Base-by-base conservation (phyloP, 2,888 invertebrate species). In the Drosophila recens region DNA sequence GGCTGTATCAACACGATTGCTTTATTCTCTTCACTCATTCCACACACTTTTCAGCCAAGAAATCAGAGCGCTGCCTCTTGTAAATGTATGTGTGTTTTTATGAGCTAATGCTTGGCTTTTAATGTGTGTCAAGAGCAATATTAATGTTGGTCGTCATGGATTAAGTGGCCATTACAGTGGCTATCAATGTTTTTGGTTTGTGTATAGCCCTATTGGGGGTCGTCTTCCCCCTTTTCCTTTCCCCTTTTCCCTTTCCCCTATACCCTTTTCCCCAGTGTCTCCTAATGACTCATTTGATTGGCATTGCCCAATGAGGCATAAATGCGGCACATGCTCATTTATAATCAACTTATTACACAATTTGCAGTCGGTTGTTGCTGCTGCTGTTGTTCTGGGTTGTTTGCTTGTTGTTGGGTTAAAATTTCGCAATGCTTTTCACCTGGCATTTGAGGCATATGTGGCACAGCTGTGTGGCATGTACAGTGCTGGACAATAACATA, bases 311-410 rank as follows among this genome's bases (percentile, higher is more conserved):
- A 70, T 89, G 89, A 70, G 71, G 65, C 89, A 84, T 84, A 63
- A 89, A 69, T 85, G 82, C 66, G 62, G 87, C 78, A 80, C 78
- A 80, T 75, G 72, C 85, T 70, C 84, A 72, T 89, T 82, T 85
- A 74, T 87, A 89, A 87, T 74, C 74, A 67, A 23, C 62, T 80
- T 80, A 87, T 84, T 89, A 74, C 89, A 87, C 82, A 89, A 84
- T 85, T 74, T 75, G 34, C 54, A 13, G 27, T 11, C 43, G 6
- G 23, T 27, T 38, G 38, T 27, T 38, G 38, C 3, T 52, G 51
- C 40, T 30, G 40, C 40, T 40, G 53, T 42, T 56, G 34, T 38
- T 58, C 57, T 57, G 6, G 23, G 5, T 40, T 38, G 36, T 40
- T 40, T 10, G n/a, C n/a, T n/a, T n/a, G 9, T 30, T 38, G 36